Evolutionary conservation across 2,888 invertebrate genomes (phyloP).

Genomic region (Scelioninae gen. 1): DNA sequence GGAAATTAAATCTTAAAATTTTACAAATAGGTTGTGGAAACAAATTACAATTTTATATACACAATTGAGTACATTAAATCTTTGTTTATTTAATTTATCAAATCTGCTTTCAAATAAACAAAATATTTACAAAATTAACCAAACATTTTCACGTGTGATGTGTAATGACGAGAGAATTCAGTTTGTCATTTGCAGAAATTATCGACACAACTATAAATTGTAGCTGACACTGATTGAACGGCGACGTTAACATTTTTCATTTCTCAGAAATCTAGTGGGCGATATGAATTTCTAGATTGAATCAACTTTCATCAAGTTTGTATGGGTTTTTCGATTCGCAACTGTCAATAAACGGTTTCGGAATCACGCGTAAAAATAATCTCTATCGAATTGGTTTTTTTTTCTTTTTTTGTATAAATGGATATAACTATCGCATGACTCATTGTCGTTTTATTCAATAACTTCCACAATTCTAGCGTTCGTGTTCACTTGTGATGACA

Average conservation of each 20-base stretch:
- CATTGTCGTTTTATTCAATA: conserved; percentile 4
- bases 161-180: conserved; percentile 16
- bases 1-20: too few species aligned
- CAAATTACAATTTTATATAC: too few species aligned
- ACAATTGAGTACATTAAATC: too few species aligned
- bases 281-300: conserved; percentile 56
- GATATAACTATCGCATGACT: conserved; percentile 7
- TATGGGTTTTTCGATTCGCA: conserved; percentile 30
- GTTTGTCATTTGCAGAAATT: conserved; percentile 41
- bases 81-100: too few species aligned
- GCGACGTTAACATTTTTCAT: conserved; percentile 55
- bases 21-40: too few species aligned
- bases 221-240: conserved; percentile 56
- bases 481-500: neutral
- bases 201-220: conserved; percentile 36
- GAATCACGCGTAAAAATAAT: conserved; percentile 35
- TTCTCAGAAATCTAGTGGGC: conserved; percentile 38
- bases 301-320: conserved; percentile 45
- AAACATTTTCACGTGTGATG: too few species aligned
- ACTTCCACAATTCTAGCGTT: conserved; percentile 1
- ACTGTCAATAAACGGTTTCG: conserved; percentile 47
- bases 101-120: too few species aligned
- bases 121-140: too few species aligned
- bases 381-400: conserved; percentile 14
- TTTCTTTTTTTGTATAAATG: conserved; percentile 11